phyloP scores from a whole-genome alignment of 2,888 invertebrate genomes.

The Dasysyrphus tricinctus region DNA sequence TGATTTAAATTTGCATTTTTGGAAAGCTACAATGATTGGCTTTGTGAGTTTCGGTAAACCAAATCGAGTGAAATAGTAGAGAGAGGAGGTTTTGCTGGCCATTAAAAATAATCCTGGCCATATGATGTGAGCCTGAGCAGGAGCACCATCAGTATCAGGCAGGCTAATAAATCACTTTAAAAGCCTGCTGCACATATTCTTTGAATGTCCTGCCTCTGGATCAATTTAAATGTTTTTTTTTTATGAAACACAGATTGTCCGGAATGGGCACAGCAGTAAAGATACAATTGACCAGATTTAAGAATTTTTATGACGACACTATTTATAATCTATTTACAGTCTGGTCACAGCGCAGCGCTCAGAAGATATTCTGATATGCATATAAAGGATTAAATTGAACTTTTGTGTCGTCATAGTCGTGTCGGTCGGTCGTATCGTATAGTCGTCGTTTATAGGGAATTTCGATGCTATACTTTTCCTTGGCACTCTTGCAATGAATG shows the following conservation, averaged over 20 bases:
- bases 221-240: conserved; percentile 42
- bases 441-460: not conserved
- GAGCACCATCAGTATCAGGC: no score
- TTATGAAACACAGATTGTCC: conserved; percentile 11
- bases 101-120: conserved; percentile 31
- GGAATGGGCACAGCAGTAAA: not conserved
- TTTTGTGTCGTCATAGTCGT: not conserved
- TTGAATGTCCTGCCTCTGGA: conserved; percentile 3
- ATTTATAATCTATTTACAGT: conserved; percentile 9
- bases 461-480: conserved; percentile 1
- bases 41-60: conserved; percentile 29
- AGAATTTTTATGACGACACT: conserved; percentile 49
- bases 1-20: conserved; percentile 47
- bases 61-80: conserved; percentile 25
- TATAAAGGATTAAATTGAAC: conserved; percentile 43
- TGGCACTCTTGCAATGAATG: not conserved
- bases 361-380: not conserved
- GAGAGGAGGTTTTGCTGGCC: conserved; percentile 12
- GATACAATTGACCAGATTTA: conserved; percentile 43
- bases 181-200: conserved; percentile 25
- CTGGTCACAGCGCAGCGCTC: not conserved
- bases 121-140: not conserved
- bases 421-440: not conserved
- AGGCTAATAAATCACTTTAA: conserved; percentile 45
- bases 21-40: not conserved